Conservation (phyloP, 2,797 vertebrate species). For the Tokudaia tokunoshimensis region DNA sequence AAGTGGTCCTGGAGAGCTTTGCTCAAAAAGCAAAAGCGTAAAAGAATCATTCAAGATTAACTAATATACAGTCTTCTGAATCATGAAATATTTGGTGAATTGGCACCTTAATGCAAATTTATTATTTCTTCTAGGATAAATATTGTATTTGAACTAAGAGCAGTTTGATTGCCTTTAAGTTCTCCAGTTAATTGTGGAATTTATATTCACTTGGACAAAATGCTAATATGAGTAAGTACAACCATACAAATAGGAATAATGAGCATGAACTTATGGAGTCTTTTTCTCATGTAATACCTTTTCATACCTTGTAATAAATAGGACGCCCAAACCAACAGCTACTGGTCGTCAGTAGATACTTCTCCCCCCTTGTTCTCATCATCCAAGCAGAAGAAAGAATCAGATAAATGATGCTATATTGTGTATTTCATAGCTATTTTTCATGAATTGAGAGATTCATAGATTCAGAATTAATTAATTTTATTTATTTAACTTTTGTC, state of each 20-base stretch:
- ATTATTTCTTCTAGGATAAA: not conserved
- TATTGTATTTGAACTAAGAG: conserved; percentile 26
- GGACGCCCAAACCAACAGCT: not conserved
- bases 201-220: not conserved
- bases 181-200: not conserved
- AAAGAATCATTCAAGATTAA: not conserved
- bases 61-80: not conserved
- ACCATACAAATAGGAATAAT: conserved; percentile 19
- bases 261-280: not conserved
- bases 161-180: conserved; percentile 27
- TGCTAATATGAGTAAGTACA: not conserved
- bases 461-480: conserved; percentile 1
- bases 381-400: not conserved
- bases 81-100: conserved; percentile 6
- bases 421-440: not conserved
- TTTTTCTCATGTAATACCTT: not conserved
- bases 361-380: not conserved
- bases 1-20: conserved; percentile 22
- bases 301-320: not conserved
- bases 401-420: not conserved
- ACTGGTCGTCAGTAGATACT: not conserved
- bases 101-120: conserved; percentile 35
- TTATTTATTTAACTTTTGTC: not conserved
- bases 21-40: not conserved
- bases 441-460: not conserved